phyloP scores from a whole-genome alignment of 2,113 vertebrate genomes.

The Chunga burmeisteri region DNA sequence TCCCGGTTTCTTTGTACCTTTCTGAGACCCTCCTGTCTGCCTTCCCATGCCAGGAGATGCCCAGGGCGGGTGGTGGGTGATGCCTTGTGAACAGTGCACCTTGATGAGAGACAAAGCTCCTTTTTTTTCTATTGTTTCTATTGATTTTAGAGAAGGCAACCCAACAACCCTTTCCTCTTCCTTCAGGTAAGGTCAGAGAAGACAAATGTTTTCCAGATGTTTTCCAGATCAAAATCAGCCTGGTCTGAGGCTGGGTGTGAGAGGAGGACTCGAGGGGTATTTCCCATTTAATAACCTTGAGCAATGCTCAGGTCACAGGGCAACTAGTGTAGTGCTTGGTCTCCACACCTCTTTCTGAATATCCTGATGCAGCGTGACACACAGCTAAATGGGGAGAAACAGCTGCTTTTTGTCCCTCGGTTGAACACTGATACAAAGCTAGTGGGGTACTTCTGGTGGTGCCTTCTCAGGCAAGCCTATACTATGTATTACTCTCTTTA shows the following conservation, averaged over 20 bases:
- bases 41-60: neutral
- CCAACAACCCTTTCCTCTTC: neutral
- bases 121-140: neutral
- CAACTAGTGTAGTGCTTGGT: neutral
- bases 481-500: neutral
- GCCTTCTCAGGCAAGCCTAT: neutral
- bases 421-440: neutral
- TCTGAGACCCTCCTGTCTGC: neutral
- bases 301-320: neutral
- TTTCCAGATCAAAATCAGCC: neutral
- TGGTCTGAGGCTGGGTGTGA: neutral
- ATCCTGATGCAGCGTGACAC: neutral
- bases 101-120: neutral
- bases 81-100: neutral
- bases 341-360: neutral
- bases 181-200: neutral
- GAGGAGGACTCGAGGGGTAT: neutral
- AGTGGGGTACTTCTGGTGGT: neutral
- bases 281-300: neutral
- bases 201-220: neutral
- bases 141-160: neutral
- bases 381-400: neutral
- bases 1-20: neutral
- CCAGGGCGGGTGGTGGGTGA: fast-evolving
- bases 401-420: neutral